phyloP scores from a whole-genome alignment of 2,113 vertebrate species.

The Cottus gobio region DNA sequence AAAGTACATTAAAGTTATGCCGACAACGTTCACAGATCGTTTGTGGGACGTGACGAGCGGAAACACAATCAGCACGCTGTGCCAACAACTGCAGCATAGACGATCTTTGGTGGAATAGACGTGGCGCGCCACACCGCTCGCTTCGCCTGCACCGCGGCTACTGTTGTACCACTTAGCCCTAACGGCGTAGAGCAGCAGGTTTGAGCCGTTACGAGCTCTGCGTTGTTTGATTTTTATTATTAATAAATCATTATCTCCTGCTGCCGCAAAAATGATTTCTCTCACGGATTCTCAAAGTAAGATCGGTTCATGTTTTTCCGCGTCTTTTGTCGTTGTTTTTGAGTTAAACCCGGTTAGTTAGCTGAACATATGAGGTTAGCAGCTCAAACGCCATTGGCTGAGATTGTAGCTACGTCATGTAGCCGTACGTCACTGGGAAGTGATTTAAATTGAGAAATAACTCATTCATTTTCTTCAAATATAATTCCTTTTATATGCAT shows the following conservation, averaged over 20 bases:
- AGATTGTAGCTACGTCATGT: constrained; percentile 30
- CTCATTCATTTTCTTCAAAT: not conserved
- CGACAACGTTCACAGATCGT: not conserved
- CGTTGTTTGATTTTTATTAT: not conserved
- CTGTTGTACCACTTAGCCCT: constrained; percentile 14
- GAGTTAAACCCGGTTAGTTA: constrained; percentile 24
- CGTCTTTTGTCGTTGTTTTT: constrained; percentile 17
- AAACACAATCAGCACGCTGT: not conserved
- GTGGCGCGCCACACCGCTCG: constrained; percentile 50
- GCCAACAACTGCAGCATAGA: constrained; percentile 4
- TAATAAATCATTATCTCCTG: not conserved
- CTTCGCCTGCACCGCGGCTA: constrained; percentile 16
- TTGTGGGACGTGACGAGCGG: not conserved
- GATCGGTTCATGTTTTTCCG: constrained; percentile 23
- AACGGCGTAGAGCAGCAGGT: not conserved
- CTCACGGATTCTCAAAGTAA: constrained; percentile 95
- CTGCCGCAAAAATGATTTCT: constrained; percentile 86
- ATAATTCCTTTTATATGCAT: not conserved
- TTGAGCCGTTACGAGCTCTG: not conserved
- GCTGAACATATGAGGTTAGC: constrained; percentile 38
- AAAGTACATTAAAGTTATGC: not conserved
- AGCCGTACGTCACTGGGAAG: constrained; percentile 14
- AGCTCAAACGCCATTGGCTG: constrained; percentile 64
- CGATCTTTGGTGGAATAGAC: constrained; percentile 70
- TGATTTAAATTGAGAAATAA: not conserved